A percentile compares a stretch with the other conserved stretches of the same genome.
These are phyloP conservation scores for Morinoia aosen DNA, from an alignment of 2,888 invertebrate species.

Conservation along the genomic window DNA sequence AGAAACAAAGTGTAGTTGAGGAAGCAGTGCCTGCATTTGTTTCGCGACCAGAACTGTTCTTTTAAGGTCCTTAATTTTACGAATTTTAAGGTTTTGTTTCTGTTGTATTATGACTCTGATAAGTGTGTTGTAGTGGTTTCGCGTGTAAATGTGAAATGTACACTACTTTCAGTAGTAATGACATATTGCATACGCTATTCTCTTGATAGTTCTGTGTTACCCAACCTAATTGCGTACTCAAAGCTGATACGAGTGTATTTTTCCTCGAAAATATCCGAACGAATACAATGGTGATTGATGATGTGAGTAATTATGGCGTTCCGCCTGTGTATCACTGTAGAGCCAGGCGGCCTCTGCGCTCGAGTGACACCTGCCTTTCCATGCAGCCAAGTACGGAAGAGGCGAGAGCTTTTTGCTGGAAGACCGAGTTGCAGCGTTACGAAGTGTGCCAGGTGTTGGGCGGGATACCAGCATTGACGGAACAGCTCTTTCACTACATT, in stretches of 20 bases:
- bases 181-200: neutral
- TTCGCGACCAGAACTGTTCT: neutral
- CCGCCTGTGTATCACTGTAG: neutral
- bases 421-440: neutral
- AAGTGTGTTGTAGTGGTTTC: neutral
- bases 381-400: neutral
- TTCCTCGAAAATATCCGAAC: neutral
- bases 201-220: neutral
- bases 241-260: neutral
- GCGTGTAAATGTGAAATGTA: neutral
- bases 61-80: neutral
- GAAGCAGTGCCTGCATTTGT: neutral
- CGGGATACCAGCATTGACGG: neutral
- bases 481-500: neutral
- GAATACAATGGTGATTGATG: conserved; percentile 1
- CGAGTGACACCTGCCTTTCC: neutral
- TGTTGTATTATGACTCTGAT: neutral
- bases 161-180: neutral
- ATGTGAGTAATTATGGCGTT: neutral
- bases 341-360: neutral
- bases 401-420: neutral
- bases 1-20: neutral
- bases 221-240: neutral
- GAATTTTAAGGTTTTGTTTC: neutral
- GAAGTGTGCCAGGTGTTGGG: neutral